A percentile compares a stretch with the other conserved stretches of the same genome.
These are phyloP conservation scores for Turdus rufiventris DNA, from an alignment of 2,113 vertebrate species.

Conservation along the genomic window DNA sequence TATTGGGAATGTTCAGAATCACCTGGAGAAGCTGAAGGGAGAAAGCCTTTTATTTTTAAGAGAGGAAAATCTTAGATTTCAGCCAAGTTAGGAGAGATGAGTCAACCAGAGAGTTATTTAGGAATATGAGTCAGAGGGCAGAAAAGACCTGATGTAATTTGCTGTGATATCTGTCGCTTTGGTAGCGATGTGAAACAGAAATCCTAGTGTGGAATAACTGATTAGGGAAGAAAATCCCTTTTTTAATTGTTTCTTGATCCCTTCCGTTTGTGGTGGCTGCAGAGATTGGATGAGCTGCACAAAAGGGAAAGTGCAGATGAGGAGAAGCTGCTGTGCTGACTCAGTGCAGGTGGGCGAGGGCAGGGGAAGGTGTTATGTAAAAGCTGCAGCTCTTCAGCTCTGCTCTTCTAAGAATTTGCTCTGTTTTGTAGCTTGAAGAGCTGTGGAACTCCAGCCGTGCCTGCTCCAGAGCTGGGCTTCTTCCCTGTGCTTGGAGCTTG, in stretches of 20 bases:
- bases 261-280: not conserved
- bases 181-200: not conserved
- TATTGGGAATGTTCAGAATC: not conserved
- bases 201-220: not conserved
- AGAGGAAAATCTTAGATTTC: not conserved
- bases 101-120: not conserved
- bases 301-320: not conserved
- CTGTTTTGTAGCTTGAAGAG: not conserved
- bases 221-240: not conserved
- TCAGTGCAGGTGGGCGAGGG: constrained; percentile 44
- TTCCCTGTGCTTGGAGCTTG: rapidly evolving
- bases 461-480: rapidly evolving
- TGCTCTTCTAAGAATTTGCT: not conserved
- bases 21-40: not conserved
- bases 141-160: not conserved
- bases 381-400: not conserved
- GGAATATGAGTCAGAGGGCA: constrained; percentile 38
- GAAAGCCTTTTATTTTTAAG: not conserved
- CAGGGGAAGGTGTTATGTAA: not conserved
- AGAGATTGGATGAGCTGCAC: not conserved
- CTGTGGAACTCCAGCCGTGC: not conserved
- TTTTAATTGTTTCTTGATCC: not conserved
- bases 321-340: not conserved
- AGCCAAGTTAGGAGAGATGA: constrained; percentile 23
- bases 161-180: not conserved